phyloP scores from a whole-genome alignment of 2,888 invertebrate species.

The Eurytoma adleriae region DNA sequence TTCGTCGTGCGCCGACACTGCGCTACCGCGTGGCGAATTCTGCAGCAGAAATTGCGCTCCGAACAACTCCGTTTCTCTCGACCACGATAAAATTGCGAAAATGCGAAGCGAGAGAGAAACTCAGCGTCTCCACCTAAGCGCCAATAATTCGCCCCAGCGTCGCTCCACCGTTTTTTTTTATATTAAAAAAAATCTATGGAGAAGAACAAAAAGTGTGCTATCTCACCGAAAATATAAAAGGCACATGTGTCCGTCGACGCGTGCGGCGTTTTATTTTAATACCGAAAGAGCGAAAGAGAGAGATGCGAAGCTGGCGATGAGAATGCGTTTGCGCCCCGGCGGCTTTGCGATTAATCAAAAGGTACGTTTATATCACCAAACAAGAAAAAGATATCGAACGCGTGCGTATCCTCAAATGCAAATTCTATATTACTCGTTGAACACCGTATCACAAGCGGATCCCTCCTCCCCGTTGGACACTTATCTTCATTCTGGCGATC shows the following conservation, averaged over 20 bases:
- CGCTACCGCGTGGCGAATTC: constrained; percentile 37
- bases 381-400: constrained; percentile 34
- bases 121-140: constrained; percentile 49
- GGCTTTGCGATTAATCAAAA: constrained; percentile 71
- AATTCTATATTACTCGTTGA: constrained; percentile 45
- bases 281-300: constrained; percentile 19
- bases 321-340: constrained; percentile 73
- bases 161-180: constrained; percentile 37
- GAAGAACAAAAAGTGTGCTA: constrained; percentile 33
- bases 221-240: constrained; percentile 21
- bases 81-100: constrained; percentile 39
- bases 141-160: constrained; percentile 51
- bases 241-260: constrained; percentile 41
- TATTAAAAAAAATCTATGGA: constrained; percentile 10
- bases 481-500: constrained; percentile 28
- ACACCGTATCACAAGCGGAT: constrained; percentile 41
- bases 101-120: constrained; percentile 48
- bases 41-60: constrained; percentile 40
- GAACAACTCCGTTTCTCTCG: background rate
- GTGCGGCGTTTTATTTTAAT: constrained; percentile 43
- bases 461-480: constrained; percentile 12
- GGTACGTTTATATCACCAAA: constrained; percentile 69
- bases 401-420: constrained; percentile 50
- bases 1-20: constrained; percentile 8
- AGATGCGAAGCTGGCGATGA: constrained; percentile 69